Evolutionary conservation across 2,888 invertebrate genomes (phyloP), one percentile per base, ranked within the genome.

Genomic region (Apamea epomidion): DNA sequence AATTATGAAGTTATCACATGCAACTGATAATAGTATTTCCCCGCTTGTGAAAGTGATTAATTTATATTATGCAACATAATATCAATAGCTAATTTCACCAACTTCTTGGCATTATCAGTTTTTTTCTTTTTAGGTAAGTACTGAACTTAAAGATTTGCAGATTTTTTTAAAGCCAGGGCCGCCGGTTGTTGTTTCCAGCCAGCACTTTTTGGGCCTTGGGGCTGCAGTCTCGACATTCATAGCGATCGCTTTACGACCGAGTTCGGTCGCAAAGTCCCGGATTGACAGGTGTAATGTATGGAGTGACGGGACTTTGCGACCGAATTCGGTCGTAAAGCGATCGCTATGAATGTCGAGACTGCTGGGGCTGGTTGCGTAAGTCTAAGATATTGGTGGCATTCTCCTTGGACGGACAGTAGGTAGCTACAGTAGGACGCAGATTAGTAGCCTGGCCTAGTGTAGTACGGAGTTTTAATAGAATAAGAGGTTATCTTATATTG

Each of bases 11-110:
- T 65, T 12, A 70, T 58, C 45, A 37, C 29, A 71, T 37, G 71
- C 32, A 71, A 65, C 29, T 54, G 51, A 60, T 69, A 16, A 45
- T 21, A 65, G 18, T 65, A 58, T 64, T 80, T 76, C 21, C 48
- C 62, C 64, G 8, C 58, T 18, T 54, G 32, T 80, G 32, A 51
- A 4, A 18, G 51, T 54, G 18, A 54, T 7, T 18, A 54, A 18
- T 18, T 51, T 51, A 51, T 51, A 18, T 54, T 54, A 54, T 54
- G 51, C 21, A 54, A 54, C 21, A 54, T 54, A 54, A 54, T 54
- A 45, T 45, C 12, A 12, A 12, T 45, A 45, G 12, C 45, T 45
- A 2, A 45, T 45, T 45, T 45, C 45, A 48, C 16, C 48, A 48
- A 48, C 4, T 51, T 51, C 51, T 51, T 51, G 51, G 51, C 51